phyloP scores from a whole-genome alignment of 2,888 invertebrate species.

The Rhogogaster chlorosoma region DNA sequence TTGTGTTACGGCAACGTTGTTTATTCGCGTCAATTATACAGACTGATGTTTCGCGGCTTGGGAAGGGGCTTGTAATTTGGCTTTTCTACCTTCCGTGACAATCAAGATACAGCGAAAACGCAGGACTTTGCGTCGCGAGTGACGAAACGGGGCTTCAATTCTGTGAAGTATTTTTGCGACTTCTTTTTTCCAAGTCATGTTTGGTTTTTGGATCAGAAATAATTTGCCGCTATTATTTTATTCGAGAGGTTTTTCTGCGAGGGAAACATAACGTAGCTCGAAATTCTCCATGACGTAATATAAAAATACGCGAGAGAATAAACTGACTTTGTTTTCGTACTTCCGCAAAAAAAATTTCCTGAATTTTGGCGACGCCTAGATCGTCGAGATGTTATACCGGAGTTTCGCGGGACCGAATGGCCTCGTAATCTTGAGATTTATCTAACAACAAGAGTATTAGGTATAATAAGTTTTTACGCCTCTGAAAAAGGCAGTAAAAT shows the following conservation, averaged over 20 bases:
- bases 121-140: background rate
- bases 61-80: background rate
- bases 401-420: background rate
- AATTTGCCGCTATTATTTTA: background rate
- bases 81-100: background rate
- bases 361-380: background rate
- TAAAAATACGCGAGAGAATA: background rate
- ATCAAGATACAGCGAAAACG: background rate
- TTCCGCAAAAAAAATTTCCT: background rate
- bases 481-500: background rate
- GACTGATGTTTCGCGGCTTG: background rate
- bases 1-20: background rate
- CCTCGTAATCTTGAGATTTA: constrained; percentile 18
- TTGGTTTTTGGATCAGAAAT: background rate
- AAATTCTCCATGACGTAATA: background rate
- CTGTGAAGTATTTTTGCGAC: background rate
- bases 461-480: constrained; percentile 23
- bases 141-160: background rate
- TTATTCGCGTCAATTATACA: background rate
- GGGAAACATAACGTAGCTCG: background rate
- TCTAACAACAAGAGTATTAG: background rate
- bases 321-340: constrained; percentile 9
- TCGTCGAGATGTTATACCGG: background rate
- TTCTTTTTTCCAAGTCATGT: background rate
- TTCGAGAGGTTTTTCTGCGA: background rate